These are phyloP conservation scores for Meta bourneti DNA, from an alignment of 2,888 invertebrate genomes.

Conservation along the genomic window DNA sequence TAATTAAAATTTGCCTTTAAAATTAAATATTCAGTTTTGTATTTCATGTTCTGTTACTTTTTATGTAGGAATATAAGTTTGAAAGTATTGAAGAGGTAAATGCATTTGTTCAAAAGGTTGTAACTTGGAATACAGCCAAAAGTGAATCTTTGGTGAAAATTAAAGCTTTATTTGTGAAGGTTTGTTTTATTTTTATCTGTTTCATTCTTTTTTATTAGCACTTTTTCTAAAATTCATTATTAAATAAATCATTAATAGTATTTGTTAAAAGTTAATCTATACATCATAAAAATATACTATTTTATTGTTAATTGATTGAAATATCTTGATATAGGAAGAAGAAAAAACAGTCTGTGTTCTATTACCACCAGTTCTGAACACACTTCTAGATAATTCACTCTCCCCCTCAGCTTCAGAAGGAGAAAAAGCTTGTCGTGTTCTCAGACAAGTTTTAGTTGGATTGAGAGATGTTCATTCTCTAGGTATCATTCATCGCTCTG, in stretches of 20 bases:
- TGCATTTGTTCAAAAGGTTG: slow-evolving; percentile 18
- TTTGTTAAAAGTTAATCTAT: background rate
- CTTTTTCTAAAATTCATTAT: background rate
- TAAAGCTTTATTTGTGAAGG: slow-evolving; percentile 58
- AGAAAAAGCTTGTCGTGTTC: slow-evolving; percentile 33
- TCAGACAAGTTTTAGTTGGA: slow-evolving; percentile 40
- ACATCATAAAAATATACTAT: background rate
- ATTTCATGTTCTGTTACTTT: slow-evolving; percentile 7
- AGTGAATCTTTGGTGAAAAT: slow-evolving; percentile 58
- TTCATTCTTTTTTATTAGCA: background rate
- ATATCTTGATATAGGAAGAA: slow-evolving; percentile 4
- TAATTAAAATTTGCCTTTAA: no score
- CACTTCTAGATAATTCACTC: slow-evolving; percentile 11
- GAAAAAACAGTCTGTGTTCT: slow-evolving; percentile 43
- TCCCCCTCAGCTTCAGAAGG: slow-evolving; percentile 27
- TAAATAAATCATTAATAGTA: slow-evolving; percentile 1
- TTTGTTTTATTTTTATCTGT: background rate
- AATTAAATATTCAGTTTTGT: background rate
- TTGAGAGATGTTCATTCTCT: slow-evolving; percentile 50
- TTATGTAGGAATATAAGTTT: slow-evolving; percentile 48
- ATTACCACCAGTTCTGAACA: background rate
- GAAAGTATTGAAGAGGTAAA: slow-evolving; percentile 5
- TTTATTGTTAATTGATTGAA: background rate
- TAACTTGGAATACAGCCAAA: slow-evolving; percentile 57
- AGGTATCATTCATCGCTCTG: slow-evolving; percentile 39